Evolutionary conservation across 2,797 vertebrate species (phyloP).

Genomic region (Thripadectes ignobilis): DNA sequence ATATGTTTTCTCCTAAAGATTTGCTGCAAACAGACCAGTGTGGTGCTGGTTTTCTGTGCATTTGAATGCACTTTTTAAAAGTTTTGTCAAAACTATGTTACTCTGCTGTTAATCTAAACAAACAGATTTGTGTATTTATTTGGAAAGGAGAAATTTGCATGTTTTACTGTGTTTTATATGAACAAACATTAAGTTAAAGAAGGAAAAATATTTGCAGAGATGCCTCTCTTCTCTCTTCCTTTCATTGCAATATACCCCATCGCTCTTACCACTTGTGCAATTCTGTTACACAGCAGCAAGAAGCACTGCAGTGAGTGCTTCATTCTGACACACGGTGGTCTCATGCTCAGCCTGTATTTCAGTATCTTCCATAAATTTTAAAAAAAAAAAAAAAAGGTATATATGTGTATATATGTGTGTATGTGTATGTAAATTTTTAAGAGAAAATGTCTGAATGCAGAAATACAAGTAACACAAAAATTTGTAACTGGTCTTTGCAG

Average conservation of each 20-base stretch:
- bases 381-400: background rate
- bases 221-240: background rate
- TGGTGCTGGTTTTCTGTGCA: background rate
- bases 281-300: background rate
- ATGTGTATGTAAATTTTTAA: background rate
- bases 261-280: rapidly evolving
- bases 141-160: background rate
- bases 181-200: background rate
- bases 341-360: background rate
- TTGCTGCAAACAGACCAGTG: background rate
- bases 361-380: background rate
- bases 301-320: background rate
- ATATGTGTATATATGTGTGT: rapidly evolving
- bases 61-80: background rate
- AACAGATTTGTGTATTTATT: background rate
- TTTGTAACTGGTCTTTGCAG: background rate
- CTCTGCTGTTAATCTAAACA: background rate
- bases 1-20: background rate
- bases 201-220: background rate
- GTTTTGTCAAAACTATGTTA: background rate
- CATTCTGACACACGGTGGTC: background rate
- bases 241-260: background rate
- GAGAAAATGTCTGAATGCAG: background rate
- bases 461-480: background rate
- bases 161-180: background rate